Conservation (phyloP, 2,888 invertebrate species). For the Limenitis camilla region DNA sequence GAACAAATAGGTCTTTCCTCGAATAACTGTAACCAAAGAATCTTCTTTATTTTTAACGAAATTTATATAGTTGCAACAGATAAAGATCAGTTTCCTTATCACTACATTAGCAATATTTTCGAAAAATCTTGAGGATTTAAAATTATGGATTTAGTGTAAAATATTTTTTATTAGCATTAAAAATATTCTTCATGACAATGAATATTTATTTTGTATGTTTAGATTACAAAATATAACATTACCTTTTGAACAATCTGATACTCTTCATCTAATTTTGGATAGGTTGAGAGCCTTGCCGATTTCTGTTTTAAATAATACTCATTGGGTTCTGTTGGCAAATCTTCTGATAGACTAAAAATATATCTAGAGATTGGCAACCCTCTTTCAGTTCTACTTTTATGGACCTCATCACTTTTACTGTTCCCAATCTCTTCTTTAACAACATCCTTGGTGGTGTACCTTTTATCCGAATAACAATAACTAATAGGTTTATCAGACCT, state of each 20-base stretch:
- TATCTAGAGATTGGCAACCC: constrained; percentile 74
- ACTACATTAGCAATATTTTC: too few relatives aligned
- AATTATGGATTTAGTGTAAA: too few relatives aligned
- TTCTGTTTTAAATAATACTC: constrained; percentile 73
- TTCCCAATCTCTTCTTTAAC: constrained; percentile 24
- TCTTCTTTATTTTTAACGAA: not conserved
- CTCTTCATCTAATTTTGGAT: constrained; percentile 57
- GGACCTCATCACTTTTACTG: constrained; percentile 46
- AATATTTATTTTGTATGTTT: not conserved
- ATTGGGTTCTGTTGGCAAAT: constrained; percentile 77
- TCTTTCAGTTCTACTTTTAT: constrained; percentile 43
- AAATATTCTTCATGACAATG: too few relatives aligned
- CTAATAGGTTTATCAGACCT: constrained; percentile 79
- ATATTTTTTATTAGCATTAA: too few relatives aligned
- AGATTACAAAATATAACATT: not conserved
- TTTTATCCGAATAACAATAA: constrained; percentile 56
- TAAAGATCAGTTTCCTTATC: too few relatives aligned
- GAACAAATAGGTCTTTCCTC: constrained; percentile 94
- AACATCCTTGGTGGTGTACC: constrained; percentile 19
- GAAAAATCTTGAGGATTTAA: too few relatives aligned
- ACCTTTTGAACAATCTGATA: constrained; percentile 66
- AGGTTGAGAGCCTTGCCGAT: constrained; percentile 53
- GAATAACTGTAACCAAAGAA: constrained; percentile 77
- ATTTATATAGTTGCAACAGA: too few relatives aligned
- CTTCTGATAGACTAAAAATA: constrained; percentile 75